Evolutionary conservation across 1,140 invertebrate species (phyloP), one percentile per base, ranked within the genome.

Genomic region (Phymastichus coffea): DNA sequence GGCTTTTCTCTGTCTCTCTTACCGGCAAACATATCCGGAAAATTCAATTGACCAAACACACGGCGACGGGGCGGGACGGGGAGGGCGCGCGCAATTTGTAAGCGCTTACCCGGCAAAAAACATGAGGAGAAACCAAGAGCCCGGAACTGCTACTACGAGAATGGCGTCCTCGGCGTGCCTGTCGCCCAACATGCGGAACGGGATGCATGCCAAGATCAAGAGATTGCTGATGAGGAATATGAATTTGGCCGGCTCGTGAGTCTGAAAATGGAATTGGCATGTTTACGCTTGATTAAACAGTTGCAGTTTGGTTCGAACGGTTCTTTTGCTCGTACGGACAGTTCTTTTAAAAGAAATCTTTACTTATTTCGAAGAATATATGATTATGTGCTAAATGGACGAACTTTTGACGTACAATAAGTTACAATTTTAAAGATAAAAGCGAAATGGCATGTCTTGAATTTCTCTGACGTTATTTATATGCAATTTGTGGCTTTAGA

Each of bases 91-190:
- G n/a, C 23, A 33, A 25, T 38, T 43, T 17, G 14, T 49, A 22
- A 55, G 17, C 25, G 60, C 75, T 81, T 82, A 98, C 95, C 96
- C 95, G 30, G 96, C 96, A 81, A 99, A 99, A 77, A 99, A 99
- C 87, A 99, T 96, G 1, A 99, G 84, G 51, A 97, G 87, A 77
- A 98, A 96, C 96, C 97, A 99, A 9, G 91, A 93, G 12, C 94
- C 92, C 0, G 97, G 96, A 19, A 97, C 87, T 0, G 96, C 91
- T 63, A 98, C 89, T 4, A 94, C 86, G 19, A 99, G 78, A 30
- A 99, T 88, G 6, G 92, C 90, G 76, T 98, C 97, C 80, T 99
- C 97, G 0, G 90, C 82, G 48, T 86, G 84, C 30, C 87, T 84
- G 70, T 92, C 83, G 10, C 84, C 83, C 23, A 84, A 81, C 12